These are phyloP conservation scores for Galaxea fascicularis DNA, from an alignment of 92 coral and sea anemone genomes.

Conservation along the genomic window DNA sequence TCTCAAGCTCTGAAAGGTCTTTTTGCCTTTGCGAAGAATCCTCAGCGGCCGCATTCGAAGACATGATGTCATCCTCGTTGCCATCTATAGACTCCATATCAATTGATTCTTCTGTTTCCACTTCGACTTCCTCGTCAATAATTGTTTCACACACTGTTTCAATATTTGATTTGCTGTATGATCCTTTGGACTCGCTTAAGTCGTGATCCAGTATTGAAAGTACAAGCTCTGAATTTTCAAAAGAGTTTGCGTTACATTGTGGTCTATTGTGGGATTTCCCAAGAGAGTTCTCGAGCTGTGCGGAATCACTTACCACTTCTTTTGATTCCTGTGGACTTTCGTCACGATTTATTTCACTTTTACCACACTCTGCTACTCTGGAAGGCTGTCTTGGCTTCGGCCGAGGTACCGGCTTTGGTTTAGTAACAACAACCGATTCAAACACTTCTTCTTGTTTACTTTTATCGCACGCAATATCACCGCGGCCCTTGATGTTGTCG, in stretches of 20 bases:
- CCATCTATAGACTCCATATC: background rate
- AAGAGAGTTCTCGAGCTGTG: constrained; percentile 2
- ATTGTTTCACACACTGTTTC: constrained; percentile 17
- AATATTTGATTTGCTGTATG: constrained; percentile 7
- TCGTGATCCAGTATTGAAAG: constrained; percentile 37
- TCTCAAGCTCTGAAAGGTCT: constrained; percentile 19
- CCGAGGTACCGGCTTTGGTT: constrained; percentile 76
- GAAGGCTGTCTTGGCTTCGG: constrained; percentile 62
- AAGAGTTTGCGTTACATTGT: constrained; percentile 46
- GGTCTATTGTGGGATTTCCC: constrained; percentile 45
- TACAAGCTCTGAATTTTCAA: constrained; percentile 6
- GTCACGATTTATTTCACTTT: constrained; percentile 4
- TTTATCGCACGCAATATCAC: background rate
- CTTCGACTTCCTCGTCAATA: background rate
- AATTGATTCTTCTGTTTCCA: background rate
- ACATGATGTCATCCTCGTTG: background rate
- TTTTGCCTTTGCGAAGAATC: constrained; percentile 1
- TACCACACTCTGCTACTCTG: constrained; percentile 11
- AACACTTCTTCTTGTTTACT: constrained; percentile 19
- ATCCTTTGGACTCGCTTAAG: background rate
- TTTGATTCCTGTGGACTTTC: constrained; percentile 37
- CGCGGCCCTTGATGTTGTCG: background rate
- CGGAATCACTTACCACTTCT: constrained; percentile 14
- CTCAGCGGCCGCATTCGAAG: constrained; percentile 7
- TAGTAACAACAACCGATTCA: constrained; percentile 30